A percentile compares a stretch with the other conserved stretches of the same genome.
phyloP scores from a whole-genome alignment of 2,888 invertebrate species.

The Ganaspis brasiliensis region DNA sequence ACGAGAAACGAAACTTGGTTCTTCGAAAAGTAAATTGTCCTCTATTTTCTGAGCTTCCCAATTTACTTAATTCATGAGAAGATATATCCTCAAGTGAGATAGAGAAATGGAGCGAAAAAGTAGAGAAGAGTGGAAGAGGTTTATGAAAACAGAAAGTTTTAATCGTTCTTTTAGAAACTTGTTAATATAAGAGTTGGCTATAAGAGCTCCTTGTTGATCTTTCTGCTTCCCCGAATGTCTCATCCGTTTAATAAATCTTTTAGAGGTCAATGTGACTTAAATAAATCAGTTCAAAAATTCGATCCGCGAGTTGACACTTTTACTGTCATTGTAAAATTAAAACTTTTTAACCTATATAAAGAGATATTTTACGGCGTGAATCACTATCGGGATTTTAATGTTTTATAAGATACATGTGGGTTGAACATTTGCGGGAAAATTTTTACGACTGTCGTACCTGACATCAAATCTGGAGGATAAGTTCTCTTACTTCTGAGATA shows the following conservation, averaged over 20 bases:
- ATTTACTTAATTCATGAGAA: slow-evolving; percentile 1
- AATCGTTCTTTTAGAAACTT: slow-evolving; percentile 61
- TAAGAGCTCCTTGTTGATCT: background rate
- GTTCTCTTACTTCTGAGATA: background rate
- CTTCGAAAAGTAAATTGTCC: background rate
- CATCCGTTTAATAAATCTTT: background rate
- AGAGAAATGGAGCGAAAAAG: background rate
- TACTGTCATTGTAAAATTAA: background rate
- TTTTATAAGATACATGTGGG: background rate
- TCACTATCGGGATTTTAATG: slow-evolving; percentile 45
- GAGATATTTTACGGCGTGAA: slow-evolving; percentile 43
- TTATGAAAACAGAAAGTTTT: slow-evolving; percentile 52
- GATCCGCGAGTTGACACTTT: too few species aligned
- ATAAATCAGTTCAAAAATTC: too few species aligned
- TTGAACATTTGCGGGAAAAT: slow-evolving; percentile 44
- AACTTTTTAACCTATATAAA: background rate
- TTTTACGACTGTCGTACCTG: slow-evolving; percentile 47
- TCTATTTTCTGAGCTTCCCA: background rate
- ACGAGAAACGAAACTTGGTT: background rate
- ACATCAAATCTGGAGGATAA: slow-evolving; percentile 5
- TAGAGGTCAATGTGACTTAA: background rate
- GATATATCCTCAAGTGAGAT: background rate
- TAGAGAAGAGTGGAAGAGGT: background rate
- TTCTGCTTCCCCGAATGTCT: background rate
- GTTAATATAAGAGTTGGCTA: slow-evolving; percentile 39